Evolutionary conservation across 2,113 vertebrate genomes (phyloP).

Genomic region (Petromus typicus): DNA sequence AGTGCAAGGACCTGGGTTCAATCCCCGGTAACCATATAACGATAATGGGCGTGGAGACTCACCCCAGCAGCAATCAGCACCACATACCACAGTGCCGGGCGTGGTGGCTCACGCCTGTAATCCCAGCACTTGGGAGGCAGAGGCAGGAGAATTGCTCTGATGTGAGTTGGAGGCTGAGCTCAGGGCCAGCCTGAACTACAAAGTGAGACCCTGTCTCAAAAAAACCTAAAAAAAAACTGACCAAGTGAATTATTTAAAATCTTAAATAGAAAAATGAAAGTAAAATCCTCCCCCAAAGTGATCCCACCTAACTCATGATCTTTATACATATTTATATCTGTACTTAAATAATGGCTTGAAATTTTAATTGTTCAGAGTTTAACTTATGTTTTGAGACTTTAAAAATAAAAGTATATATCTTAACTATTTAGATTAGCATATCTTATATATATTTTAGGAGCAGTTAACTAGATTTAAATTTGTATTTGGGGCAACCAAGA

Average conservation of each 20-base stretch:
- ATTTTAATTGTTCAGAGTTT: conserved; percentile 52
- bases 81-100: too few relatives aligned
- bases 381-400: conserved; percentile 56
- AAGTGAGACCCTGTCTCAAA: too few relatives aligned
- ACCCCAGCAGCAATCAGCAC: too few relatives aligned
- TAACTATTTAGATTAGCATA: neutral
- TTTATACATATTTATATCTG: neutral
- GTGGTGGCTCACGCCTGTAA: too few relatives aligned
- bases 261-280: conserved; percentile 30
- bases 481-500: neutral
- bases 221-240: neutral
- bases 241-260: conserved; percentile 44
- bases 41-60: too few relatives aligned
- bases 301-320: neutral
- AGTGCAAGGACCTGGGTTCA: too few relatives aligned
- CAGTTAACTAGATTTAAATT: conserved; percentile 40
- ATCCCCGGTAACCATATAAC: too few relatives aligned
- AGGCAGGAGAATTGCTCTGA: too few relatives aligned
- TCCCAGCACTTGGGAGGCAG: too few relatives aligned
- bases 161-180: too few relatives aligned
- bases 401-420: conserved; percentile 18
- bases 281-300: conserved; percentile 7
- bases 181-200: too few relatives aligned
- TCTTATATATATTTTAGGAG: neutral
- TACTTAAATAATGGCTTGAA: conserved; percentile 16